phyloP scores from a whole-genome alignment of 2,797 vertebrate species.

The Chelon labrosus region DNA sequence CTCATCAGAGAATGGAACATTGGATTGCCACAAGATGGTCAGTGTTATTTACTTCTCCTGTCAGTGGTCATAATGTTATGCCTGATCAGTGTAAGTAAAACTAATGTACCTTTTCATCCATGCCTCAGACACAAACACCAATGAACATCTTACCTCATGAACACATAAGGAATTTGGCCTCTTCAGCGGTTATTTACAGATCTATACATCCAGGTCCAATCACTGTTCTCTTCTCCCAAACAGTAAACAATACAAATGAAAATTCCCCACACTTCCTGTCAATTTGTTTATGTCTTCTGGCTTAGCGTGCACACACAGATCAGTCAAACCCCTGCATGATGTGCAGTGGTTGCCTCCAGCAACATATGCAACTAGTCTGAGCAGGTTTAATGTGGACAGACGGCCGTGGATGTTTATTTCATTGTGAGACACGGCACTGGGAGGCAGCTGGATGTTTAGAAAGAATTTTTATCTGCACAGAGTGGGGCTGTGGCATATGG shows the following conservation, averaged over 20 bases:
- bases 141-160: too few species aligned
- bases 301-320: background rate
- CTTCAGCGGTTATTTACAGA: too few species aligned
- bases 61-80: too few species aligned
- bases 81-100: too few species aligned
- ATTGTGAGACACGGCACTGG: background rate
- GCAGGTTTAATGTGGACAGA: slow-evolving; percentile 23
- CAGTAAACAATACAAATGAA: slow-evolving; percentile 26
- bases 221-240: slow-evolving; percentile 1
- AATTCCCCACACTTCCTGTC: slow-evolving; percentile 37
- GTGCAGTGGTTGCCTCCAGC: slow-evolving; percentile 1
- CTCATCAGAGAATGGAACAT: too few species aligned
- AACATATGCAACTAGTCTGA: background rate
- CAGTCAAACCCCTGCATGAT: background rate
- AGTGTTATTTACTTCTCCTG: too few species aligned
- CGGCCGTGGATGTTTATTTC: slow-evolving; percentile 1
- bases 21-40: too few species aligned
- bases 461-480: too few species aligned
- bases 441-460: too few species aligned
- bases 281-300: slow-evolving; percentile 21
- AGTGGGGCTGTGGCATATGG: too few species aligned
- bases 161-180: too few species aligned
- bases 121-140: background rate
- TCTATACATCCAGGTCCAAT: too few species aligned
- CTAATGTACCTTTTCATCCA: background rate